Base-by-base conservation (phyloP, 2,888 invertebrate genomes). In the Drosophila fulvimacula region DNA sequence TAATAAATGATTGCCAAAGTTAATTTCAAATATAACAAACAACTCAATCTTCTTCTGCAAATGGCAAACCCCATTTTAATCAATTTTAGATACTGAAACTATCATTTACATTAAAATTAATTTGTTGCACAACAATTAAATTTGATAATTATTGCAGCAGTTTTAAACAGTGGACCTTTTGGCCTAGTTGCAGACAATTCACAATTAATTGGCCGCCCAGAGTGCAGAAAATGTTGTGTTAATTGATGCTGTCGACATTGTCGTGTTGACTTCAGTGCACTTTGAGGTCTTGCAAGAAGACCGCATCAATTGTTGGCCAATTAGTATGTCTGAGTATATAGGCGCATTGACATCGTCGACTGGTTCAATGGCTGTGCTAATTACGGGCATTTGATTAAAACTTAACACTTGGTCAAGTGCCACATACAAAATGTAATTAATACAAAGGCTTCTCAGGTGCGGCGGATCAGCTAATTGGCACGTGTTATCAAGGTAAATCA, bases 391-490 rank as follows among this genome's bases (percentile, higher is more conserved):
- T 76, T 79, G 69, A 79, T 76, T 70, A 68, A 65, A 73, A 78
- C 69, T 72, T 48, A 75, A 78, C 39, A 63, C 44, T 39, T 52
- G 24, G 41, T n/a, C 39, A 32, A 65, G 30, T 44, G 61, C 17
- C 30, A 44, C 32, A 27, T 49, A 24, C 32, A 64, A 48, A 30
- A 41, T 48, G 57, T 42, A 65, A 75, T 69, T 72, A 56, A 78
- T 66, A 59, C 38, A 34, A 77, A 51, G 27, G 62, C 46, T 30
- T 27, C 24, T 51, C 62, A 74, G 81, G 69, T 81, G 76, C 57
- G 76, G 15, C 51, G 59, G 57, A 41, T 49, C 53, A 27, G 52
- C 42, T 81, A 87, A 83, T 83, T 83, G 82, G 78, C 73, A 69
- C 69, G 71, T 70, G 75, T 62, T 77, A 55, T 77, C 56, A 71